Evolutionary conservation across 2,888 invertebrate species (phyloP).

Genomic region (Panzeria rudis): DNA sequence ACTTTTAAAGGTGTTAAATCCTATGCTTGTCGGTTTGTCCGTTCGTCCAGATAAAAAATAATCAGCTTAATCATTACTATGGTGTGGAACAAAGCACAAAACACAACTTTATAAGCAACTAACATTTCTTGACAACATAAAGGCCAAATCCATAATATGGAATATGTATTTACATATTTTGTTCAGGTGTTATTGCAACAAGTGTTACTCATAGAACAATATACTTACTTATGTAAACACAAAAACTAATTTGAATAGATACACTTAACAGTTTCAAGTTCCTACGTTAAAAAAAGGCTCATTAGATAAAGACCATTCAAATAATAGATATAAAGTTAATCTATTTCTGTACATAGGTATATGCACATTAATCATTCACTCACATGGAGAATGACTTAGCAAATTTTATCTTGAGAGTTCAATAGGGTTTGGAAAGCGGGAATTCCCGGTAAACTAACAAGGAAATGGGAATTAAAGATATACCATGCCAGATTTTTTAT

Average conservation of each 20-base stretch:
- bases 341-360: background rate
- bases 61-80: background rate
- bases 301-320: background rate
- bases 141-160: background rate
- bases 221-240: too few species aligned
- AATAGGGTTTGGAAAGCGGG: background rate
- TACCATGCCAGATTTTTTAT: background rate
- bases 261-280: slow-evolving; percentile 13
- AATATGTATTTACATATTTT: background rate
- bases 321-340: background rate
- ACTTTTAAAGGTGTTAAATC: background rate
- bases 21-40: background rate
- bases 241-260: background rate
- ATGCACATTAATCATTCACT: background rate
- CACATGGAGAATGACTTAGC: background rate
- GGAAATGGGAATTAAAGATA: too few species aligned
- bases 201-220: slow-evolving; percentile 1
- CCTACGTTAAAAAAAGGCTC: slow-evolving; percentile 25
- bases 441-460: background rate
- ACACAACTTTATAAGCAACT: background rate
- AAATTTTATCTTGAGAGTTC: background rate
- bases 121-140: slow-evolving; percentile 1
- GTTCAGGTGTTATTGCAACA: background rate
- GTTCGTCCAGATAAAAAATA: background rate
- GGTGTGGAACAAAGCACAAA: background rate